These are phyloP conservation scores for Arctia plantaginis DNA, from an alignment of 2,888 invertebrate genomes.

Conservation along the genomic window DNA sequence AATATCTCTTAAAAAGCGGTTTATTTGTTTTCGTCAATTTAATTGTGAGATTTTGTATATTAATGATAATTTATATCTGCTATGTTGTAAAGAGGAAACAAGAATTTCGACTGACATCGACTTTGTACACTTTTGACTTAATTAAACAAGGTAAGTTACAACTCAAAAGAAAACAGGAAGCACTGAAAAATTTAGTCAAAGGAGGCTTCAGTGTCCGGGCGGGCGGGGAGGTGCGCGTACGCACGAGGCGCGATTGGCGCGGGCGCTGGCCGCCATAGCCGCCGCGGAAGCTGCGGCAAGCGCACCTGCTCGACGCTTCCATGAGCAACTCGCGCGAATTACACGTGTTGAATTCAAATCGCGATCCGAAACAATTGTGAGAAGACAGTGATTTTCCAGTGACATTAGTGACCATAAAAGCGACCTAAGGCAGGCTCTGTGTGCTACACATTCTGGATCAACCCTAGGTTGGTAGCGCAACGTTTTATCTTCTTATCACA, in stretches of 20 bases:
- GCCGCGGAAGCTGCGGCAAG: constrained; percentile 80
- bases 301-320: constrained; percentile 71
- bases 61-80: background rate
- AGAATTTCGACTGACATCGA: background rate
- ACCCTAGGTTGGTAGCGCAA: constrained; percentile 78
- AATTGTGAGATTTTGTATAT: background rate
- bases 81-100: background rate
- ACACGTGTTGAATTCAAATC: constrained; percentile 51
- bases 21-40: background rate
- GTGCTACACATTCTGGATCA: constrained; percentile 71
- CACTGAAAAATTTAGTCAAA: constrained; percentile 55
- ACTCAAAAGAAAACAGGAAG: constrained; percentile 21
- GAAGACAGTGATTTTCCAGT: constrained; percentile 76
- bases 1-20: no score
- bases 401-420: constrained; percentile 61
- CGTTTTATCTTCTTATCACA: constrained; percentile 73
- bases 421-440: constrained; percentile 53
- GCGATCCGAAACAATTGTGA: constrained; percentile 55
- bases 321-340: constrained; percentile 48
- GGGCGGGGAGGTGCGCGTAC: constrained; percentile 77
- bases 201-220: constrained; percentile 73
- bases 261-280: constrained; percentile 68
- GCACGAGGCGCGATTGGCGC: constrained; percentile 74
- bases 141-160: background rate
- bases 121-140: background rate